A percentile compares a stretch with the other conserved stretches of the same genome.
Evolutionary conservation across 2,113 vertebrate species (phyloP).

Genomic region (Otolemur garnettii): DNA sequence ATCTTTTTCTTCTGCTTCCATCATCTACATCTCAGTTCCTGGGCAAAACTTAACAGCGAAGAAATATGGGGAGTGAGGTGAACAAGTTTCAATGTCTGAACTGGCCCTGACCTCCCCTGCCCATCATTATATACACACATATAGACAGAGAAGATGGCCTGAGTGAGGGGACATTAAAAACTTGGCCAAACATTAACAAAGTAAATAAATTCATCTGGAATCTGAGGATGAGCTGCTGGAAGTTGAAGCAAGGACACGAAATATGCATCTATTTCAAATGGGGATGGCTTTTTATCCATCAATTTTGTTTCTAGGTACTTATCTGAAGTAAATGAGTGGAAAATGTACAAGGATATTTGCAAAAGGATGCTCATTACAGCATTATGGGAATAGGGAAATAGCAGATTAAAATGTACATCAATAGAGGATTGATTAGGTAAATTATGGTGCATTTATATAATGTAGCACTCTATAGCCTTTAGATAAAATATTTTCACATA

Average conservation of each 20-base stretch:
- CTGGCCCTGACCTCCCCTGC: background rate
- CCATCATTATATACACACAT: background rate
- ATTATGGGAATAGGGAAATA: constrained; percentile 23
- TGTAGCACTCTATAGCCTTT: background rate
- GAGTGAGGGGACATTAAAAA: background rate
- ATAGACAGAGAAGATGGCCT: background rate
- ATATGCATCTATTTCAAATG: background rate
- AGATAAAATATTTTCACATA: background rate
- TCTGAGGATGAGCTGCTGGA: background rate
- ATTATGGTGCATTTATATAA: constrained; percentile 30
- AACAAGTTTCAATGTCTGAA: background rate
- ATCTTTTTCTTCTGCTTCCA: background rate
- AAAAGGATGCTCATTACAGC: constrained; percentile 1
- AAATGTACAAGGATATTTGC: background rate
- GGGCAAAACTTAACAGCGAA: background rate
- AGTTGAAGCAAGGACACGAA: background rate
- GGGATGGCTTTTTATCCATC: constrained; percentile 14
- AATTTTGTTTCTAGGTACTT: constrained; percentile 31
- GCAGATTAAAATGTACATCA: constrained; percentile 1
- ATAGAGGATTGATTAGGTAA: background rate
- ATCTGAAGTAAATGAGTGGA: constrained; percentile 48
- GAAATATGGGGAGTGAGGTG: background rate
- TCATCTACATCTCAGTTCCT: background rate
- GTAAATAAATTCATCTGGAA: background rate
- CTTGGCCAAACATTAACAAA: background rate